Evolutionary conservation across 2,888 invertebrate genomes (phyloP), one percentile per base, ranked within the genome.

Genomic region (Aquatica leii): DNA sequence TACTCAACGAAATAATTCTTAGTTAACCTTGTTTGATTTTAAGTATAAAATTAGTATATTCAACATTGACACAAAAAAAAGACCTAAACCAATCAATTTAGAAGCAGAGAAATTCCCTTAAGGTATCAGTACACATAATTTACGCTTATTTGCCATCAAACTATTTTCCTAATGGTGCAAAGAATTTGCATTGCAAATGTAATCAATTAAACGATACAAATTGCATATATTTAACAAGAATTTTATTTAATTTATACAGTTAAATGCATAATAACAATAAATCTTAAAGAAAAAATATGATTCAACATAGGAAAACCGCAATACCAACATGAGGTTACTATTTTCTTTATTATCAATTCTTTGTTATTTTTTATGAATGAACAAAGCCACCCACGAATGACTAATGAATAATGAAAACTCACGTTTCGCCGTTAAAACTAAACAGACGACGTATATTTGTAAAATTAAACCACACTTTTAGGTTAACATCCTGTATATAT

Each of bases 331-430:
- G 34, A 24, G 43, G 43, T 46, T 56, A 56, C 46, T 46, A 56
- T 46, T 12, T 56, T 56, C 46, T 56, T 37, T 12, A 15, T 35
- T 41, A 56, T 17, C 31, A 43, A 15, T 56, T 52, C 57, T 58
- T 54, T 58, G 52, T 61, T 48, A 55, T 34, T 59, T 59, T 24
- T 52, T 50, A 59, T 57, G 58, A 62, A 58, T 54, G 62, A 62
- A 58, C 20, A 62, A 40, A 58, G 50, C 62, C 62, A 62, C 62
- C 62, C 62, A 58, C 62, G 53, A 31, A 58, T 62, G 62, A 62
- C 58, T 62, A 62, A 62, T 31, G 24, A 24, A 46, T 11, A 18
- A 43, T 56, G 46, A 46, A 37, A 49, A 40, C 17, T 46, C 46
- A 46, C 20, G 18, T 18, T 46, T 46, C 6, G 11, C 20, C n/a